Conservation (phyloP, 2,113 vertebrate genomes). For the Xenus cinereus region DNA sequence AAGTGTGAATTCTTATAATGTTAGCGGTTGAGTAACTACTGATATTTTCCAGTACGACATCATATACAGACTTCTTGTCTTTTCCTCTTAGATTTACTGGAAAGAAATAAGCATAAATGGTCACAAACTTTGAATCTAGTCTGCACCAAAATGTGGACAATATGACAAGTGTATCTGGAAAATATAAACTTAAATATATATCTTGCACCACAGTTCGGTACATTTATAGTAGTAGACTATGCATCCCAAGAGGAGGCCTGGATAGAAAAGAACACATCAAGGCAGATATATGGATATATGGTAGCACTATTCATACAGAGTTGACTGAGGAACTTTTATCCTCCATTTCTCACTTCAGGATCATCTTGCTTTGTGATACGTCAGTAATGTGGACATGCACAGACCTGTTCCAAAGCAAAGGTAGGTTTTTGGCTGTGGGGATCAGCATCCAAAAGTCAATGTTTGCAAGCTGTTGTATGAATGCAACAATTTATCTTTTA, state of each 20-base stretch:
- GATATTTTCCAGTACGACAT: not conserved
- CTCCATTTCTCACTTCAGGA: not conserved
- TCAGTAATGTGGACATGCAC: not conserved
- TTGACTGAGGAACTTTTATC: not conserved
- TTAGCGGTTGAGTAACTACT: not conserved
- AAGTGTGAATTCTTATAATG: not conserved
- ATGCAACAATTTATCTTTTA: not conserved
- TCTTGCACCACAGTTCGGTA: not conserved
- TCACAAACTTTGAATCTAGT: not conserved
- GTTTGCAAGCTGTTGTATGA: not conserved
- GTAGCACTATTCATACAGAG: accelerated
- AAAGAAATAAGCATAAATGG: not conserved
- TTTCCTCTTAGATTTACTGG: not conserved
- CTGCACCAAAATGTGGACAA: not conserved
- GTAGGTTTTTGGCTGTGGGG: not conserved
- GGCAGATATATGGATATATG: not conserved
- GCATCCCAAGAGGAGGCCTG: not conserved
- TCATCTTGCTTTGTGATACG: not conserved
- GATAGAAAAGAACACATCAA: not conserved
- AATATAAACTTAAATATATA: not conserved
- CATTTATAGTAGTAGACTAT: too few relatives aligned
- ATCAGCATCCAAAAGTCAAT: not conserved
- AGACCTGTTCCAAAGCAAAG: not conserved
- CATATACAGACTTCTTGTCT: not conserved
- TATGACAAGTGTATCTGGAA: not conserved